Base-by-base conservation (phyloP, 2,888 invertebrate genomes). In the Heliconius ethilla region DNA sequence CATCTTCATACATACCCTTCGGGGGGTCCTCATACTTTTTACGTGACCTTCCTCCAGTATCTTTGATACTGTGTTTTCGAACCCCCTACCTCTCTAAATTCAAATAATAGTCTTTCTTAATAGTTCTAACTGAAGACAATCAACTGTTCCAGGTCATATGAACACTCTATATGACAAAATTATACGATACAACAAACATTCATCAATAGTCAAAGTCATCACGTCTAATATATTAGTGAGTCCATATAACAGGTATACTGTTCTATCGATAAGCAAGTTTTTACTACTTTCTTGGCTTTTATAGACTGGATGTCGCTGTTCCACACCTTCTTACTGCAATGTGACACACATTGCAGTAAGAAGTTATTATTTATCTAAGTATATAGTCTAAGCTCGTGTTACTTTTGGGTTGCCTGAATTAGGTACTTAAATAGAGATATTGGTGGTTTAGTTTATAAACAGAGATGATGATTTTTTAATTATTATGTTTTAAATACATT, bases 231-330 rank as follows among this genome's bases (percentile, higher is more conserved):
- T 75, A 79, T 77, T 59, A 78, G 59, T 62, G 66, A 74, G 37
- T 70, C 29, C 22, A 70, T 78, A 76, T 51, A 78, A 77, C 82
- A 82, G 80, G 83, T 82, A 82, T 66, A 75, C 79, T 81, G 77
- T 81, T 82, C 81, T 78, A 82, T 82, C 75, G 78, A 79, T 27
- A 78, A 75, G 75, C 83, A 15, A 78, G 83, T 86, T 84, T 84
- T 84, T 84, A 79, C 83, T 78, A 73, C 77, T 84, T 85, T 87
- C 84, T 84, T 83, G 73, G 79, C 77, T 84, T 85, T 85, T 84
- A 85, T 84, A 79, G 76, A 80, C 81, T 67, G 79, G 81, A 79
- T 81, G 81, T 80, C 79, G 79, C 79, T 80, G 76, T 78, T 65
- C 75, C 75, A 74, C 78, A 77, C 81, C 81, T 79, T 77, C 75